A percentile compares a stretch with the other conserved stretches of the same genome.
Evolutionary conservation across 2,113 vertebrate species (phyloP).

Genomic region (Pogona vitticeps): DNA sequence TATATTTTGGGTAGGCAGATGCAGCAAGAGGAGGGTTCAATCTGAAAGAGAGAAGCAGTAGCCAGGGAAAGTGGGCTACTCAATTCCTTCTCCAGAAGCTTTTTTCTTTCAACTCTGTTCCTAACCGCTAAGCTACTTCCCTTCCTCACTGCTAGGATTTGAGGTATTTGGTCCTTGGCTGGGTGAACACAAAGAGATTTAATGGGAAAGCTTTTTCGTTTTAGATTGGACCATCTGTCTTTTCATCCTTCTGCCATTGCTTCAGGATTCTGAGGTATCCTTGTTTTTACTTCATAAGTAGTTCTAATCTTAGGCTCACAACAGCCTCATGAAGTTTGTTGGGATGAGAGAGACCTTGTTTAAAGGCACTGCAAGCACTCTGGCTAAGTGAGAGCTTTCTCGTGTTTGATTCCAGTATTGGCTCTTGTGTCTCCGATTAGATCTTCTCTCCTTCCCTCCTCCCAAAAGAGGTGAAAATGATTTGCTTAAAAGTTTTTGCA

Average conservation of each 20-base stretch:
- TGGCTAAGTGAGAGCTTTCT: neutral
- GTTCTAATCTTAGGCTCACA: neutral
- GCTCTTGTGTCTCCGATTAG: neutral
- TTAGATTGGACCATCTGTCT: neutral
- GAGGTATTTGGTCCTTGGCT: too few relatives aligned
- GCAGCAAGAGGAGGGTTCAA: too few relatives aligned
- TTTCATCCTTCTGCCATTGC: neutral
- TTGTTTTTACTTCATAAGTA: too few relatives aligned
- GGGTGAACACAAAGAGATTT: neutral
- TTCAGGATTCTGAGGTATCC: too few relatives aligned
- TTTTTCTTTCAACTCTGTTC: too few relatives aligned
- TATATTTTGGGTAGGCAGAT: neutral
- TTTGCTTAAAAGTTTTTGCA: neutral
- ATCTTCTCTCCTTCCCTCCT: neutral
- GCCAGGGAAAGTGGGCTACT: neutral
- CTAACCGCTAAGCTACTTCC: too few relatives aligned
- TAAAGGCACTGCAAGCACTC: neutral
- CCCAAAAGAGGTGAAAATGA: neutral
- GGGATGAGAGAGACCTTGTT: neutral
- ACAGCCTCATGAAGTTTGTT: neutral
- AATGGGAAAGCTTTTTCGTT: too few relatives aligned
- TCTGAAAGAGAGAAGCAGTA: neutral
- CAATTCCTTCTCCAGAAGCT: too few relatives aligned
- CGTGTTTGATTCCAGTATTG: neutral
- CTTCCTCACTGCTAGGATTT: too few relatives aligned